Evolutionary conservation across 2,797 vertebrate species (phyloP).

Genomic region (Ptychadena robeensis): DNA sequence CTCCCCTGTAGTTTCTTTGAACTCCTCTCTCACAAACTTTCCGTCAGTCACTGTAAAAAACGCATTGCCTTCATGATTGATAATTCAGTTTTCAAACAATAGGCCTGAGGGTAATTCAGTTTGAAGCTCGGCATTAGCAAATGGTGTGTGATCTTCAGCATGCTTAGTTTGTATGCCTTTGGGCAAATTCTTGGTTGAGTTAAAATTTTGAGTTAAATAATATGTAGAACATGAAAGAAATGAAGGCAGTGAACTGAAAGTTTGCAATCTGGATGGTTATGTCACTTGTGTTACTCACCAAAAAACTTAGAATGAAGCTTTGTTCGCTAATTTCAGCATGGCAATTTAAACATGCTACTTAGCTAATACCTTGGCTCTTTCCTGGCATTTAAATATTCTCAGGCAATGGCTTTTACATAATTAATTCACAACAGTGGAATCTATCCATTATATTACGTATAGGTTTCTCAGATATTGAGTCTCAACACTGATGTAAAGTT

Average conservation of each 20-base stretch:
- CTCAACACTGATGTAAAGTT: too few relatives aligned
- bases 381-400: too few relatives aligned
- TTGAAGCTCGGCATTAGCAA: slow-evolving; percentile 35
- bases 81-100: slow-evolving; percentile 8
- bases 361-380: too few relatives aligned
- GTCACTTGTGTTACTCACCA: slow-evolving; percentile 14
- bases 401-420: too few relatives aligned
- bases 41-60: too few relatives aligned
- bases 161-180: slow-evolving; percentile 19
- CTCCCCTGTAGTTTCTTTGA: too few relatives aligned
- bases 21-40: too few relatives aligned
- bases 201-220: slow-evolving; percentile 30
- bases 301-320: neutral
- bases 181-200: slow-evolving; percentile 20
- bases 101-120: slow-evolving; percentile 15
- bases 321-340: neutral
- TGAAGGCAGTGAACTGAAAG: slow-evolving; percentile 42
- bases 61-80: too few relatives aligned
- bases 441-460: too few relatives aligned
- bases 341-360: too few relatives aligned
- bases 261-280: slow-evolving; percentile 39
- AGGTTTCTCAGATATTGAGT: too few relatives aligned
- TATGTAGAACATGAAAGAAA: slow-evolving; percentile 24
- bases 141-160: slow-evolving; percentile 13
- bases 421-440: too few relatives aligned